phyloP scores from a whole-genome alignment of 2,888 invertebrate genomes.

The Spilosoma lubricipeda region DNA sequence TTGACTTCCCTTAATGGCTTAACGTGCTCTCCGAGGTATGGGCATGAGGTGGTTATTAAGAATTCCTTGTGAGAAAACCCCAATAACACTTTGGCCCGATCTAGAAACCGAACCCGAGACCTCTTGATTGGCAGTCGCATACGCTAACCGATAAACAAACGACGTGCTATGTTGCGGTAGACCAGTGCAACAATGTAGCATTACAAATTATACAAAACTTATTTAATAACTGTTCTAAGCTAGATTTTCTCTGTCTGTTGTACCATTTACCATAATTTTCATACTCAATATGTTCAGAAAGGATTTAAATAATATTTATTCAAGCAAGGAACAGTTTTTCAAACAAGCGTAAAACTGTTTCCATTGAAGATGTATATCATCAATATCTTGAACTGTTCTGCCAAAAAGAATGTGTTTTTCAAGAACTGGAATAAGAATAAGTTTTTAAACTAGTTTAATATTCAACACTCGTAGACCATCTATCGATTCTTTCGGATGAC shows the following conservation, averaged over 20 bases:
- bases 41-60: no score
- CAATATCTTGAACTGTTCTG: background rate
- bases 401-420: background rate
- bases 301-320: background rate
- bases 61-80: no score
- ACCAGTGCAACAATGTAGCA: background rate
- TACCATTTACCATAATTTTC: background rate
- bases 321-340: background rate
- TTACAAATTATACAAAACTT: background rate
- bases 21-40: no score
- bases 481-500: constrained; percentile 37
- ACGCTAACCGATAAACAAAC: no score
- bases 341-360: background rate
- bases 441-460: constrained; percentile 36
- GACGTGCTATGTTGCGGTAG: no score
- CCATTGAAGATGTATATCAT: background rate
- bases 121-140: no score
- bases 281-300: background rate
- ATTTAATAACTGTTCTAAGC: background rate
- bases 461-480: constrained; percentile 39
- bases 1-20: no score
- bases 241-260: background rate
- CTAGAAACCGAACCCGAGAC: no score
- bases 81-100: no score
- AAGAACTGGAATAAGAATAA: constrained; percentile 5